Evolutionary conservation across 2,797 vertebrate species (phyloP), one percentile per base, ranked within the genome.

Genomic region (Hypotaenidia philippensis): DNA sequence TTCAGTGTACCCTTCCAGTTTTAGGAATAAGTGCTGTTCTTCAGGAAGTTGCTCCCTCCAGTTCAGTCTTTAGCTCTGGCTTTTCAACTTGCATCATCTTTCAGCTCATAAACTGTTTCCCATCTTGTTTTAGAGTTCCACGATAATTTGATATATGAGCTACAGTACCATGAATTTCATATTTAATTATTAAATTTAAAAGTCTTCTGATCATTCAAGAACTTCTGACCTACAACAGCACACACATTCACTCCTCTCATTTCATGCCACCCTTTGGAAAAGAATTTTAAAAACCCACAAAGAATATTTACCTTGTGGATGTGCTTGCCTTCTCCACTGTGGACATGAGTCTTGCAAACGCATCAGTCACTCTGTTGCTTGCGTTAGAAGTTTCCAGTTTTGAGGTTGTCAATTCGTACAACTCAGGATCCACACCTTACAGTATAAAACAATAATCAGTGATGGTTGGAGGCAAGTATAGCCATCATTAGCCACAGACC

Each of bases 381-480:
- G 97, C 68, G 10, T 89, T 95, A 92, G 95, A 96, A 90, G 96
- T 94, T 97, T 99, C 99, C 98, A 99, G 96, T 97, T 99, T 99
- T 96, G 98, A 98, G 79, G 99, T 98, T 97, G 98, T 99, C 98
- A 99, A 97, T 89, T 99, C 98, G 94, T 99, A 99, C 94, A 99
- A 98, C 96, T 99, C 99, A 86, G 98, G 99, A 97, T 99, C 99
- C 96, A 99, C 98, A 98, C 99, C 99, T 99, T 97, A 84, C 29
- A 97, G 98, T 91, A 98, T 53, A 97, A 98, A 98, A 98, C 20
- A 59, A 98, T 26, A 98, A 97, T 98, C 96, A 98, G 97, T 98
- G 95, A 96, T 40, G 81, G 96, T 72, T 93, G 84, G 83, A 93
- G 86, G 83, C 49, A 96, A 72, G 14, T 3, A 65, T n/a, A 77